Base-by-base conservation (phyloP, 2,888 invertebrate species). In the Chrysolina americana region DNA sequence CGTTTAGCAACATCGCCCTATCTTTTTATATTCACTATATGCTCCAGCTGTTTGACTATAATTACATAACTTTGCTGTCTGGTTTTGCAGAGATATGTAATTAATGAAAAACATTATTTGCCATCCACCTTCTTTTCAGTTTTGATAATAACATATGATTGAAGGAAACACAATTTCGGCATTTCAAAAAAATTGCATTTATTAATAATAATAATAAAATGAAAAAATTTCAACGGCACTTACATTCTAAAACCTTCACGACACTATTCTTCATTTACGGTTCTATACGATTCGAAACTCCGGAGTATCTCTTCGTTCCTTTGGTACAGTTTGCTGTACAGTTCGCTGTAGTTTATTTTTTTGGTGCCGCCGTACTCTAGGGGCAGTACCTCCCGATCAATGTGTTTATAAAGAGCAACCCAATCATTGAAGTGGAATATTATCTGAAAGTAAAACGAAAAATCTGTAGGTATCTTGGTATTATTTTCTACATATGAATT, bases 291-390 rank as follows among this genome's bases (percentile, higher is more conserved):
- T 53, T 80, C 77, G 21, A 85, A 82, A 71, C 81, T 85, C 48
- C 84, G 76, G 13, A 73, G 77, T 69, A 86, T 81, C 73, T 82
- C 77, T 11, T 81, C 79, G 64, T 83, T 81, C 70, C 82, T 80
- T 17, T 82, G 81, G 36, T 82, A 80, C 21, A 87, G 73, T 50
- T 82, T 73, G 21, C 81, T 77, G 44, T 83, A 83, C 28, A 82
- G 68, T 36, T 83, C 77, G 1, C 81, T 71, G 59, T 81, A 83
- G 64, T 83, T 81, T 56, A 84, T 77, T 19, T 78, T 75, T 19
- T 79, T 78, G 1, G 85, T 86, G 0, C 94, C 94, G 0, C 93
- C 93, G 81, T 94, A 94, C 77, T 87, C 88, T 79, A 87, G 86
- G 13, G 91, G 91, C 74, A 91, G 84, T 77, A 87, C 86, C 59